Evolutionary conservation across 2,113 vertebrate genomes (phyloP).

Genomic region (Atlantisia rogersi): DNA sequence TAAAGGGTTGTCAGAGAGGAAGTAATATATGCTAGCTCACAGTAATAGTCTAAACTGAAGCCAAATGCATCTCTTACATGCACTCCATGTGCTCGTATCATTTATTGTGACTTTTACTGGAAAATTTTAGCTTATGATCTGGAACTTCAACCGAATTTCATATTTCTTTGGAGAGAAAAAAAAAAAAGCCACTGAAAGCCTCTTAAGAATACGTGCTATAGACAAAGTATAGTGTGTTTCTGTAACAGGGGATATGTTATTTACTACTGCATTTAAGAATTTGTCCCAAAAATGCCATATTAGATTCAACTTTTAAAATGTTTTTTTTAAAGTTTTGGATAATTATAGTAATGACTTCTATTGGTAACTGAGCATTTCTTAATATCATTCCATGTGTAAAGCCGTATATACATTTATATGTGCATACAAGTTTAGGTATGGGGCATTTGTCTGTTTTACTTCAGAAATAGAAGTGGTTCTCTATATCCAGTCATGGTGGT

Average conservation of each 20-base stretch:
- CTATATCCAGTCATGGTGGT: background rate
- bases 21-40: background rate
- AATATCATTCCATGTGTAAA: background rate
- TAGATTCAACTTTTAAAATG: background rate
- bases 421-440: background rate
- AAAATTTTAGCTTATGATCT: background rate
- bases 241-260: background rate
- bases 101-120: background rate
- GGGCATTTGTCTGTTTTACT: background rate
- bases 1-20: background rate
- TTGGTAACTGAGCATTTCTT: background rate
- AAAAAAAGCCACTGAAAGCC: background rate
- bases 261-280: background rate
- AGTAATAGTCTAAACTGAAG: background rate
- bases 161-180: background rate
- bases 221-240: background rate
- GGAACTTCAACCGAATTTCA: background rate
- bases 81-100: background rate
- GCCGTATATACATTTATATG: rapidly evolving
- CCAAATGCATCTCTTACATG: background rate
- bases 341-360: background rate
- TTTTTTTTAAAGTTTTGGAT: background rate
- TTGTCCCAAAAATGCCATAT: background rate
- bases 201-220: background rate
- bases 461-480: background rate